Evolutionary conservation across 2,797 vertebrate species (phyloP), one percentile per base, ranked within the genome.

Genomic region (Enteromius argenteus): DNA sequence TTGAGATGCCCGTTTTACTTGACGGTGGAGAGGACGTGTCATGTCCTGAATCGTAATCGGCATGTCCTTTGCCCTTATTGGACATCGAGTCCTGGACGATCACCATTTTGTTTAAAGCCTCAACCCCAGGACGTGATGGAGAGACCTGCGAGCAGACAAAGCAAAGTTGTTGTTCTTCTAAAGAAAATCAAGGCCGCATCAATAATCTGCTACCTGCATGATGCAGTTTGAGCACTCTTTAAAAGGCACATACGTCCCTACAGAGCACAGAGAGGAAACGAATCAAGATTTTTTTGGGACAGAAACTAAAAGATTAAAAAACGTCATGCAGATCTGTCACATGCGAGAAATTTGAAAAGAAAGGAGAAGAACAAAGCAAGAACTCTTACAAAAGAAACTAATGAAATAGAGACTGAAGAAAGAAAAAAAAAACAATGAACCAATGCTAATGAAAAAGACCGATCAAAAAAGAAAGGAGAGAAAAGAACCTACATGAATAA

Each of bases 31-130:
- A 99, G 77, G 96, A 98, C 0, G 97, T 99, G 94, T 99, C 98
- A 79, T 99, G 97, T 92, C 98, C 98, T 49, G 98, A 99, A 94
- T 99, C 98, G 85, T 97, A 99, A 94, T 99, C 97, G 85, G 95
- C 96, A 39, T 94, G 96, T 78, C 92, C 94, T 92, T 96, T 93
- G 11, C 92, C 92, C 80, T 92, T 94, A 90, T 89, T 91, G 86
- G 94, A 86, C 84, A 93, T 91, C 84, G 88, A 91, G 89, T 90
- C 91, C 89, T 91, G 93, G 79, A 90, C 93, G 89, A 94, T 91
- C 86, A 93, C 93, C 91, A 94, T 92, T 94, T 94, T 95, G 88
- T 91, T 95, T 91, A 96, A 95, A 91, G 94, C 92, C 91, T 96
- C 94, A 91, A 92, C 95, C 90, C 95, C 95, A 91, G 95, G 94